Base-by-base conservation (phyloP, 2,888 invertebrate genomes). In the Unio delphinus region DNA sequence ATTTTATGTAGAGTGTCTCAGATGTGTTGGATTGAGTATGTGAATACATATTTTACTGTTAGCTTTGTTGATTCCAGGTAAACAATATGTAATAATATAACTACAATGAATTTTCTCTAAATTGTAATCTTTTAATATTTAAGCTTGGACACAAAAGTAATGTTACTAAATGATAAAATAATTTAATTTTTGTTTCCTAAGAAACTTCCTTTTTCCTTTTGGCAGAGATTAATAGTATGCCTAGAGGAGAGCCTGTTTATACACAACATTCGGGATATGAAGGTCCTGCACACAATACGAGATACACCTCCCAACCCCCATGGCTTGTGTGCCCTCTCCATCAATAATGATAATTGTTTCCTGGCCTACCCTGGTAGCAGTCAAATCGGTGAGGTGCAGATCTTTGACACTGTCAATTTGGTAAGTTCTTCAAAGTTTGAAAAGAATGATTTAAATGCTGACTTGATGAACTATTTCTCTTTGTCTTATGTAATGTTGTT, bases 221-320 rank as follows among this genome's bases (percentile, higher is more conserved):
- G 90, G 63, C 92, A 95, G 95, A 93, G 99, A 87, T 92, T 99
- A 90, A 95, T 99, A 80, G 99, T 99, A 81, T 98, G 98, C 90
- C 92, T 99, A 86, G 98, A 99, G 91, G 99, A 99, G 90, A 96
- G 96, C 83, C 93, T 99, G 81, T 98, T 98, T 91, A 97, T 99
- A 89, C 99, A 99, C 92, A 98, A 98, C 92, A 98, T 99, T 87
- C 94, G 90, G 23, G 97, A 98, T 90, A 98, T 98, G 98, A 97
- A 96, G 92, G 95, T 98, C 80, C 92, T 99, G 87, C 99, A 99
- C 91, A 98, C 97, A 73, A 99, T 99, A 89, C 93, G 97, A 85
- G 99, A 99, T 91, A 99, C 99, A 75, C 99, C 99, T 76, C 95
- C 96, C 74, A 99, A 99, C 92, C 94, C 95, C 69, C 93, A 93